Conservation (phyloP, 2,113 vertebrate genomes). For the Australoheros scitulus region DNA sequence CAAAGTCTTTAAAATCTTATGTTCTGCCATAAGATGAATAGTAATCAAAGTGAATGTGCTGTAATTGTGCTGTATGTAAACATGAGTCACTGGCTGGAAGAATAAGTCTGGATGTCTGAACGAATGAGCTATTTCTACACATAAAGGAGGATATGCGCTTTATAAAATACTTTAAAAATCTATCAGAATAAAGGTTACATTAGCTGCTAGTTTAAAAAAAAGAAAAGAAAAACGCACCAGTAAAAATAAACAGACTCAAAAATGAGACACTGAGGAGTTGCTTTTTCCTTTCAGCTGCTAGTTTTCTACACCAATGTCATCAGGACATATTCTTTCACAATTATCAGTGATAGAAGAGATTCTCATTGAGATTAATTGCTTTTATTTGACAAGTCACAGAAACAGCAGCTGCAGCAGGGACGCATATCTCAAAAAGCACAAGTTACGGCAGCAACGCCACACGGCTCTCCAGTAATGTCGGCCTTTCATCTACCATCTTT, state of each 20-base stretch:
- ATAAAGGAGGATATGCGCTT: neutral
- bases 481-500: constrained; percentile 56
- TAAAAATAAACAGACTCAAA: neutral
- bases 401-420: constrained; percentile 30
- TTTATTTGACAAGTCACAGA: constrained; percentile 44
- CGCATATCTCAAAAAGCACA: constrained; percentile 23
- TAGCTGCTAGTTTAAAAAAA: neutral
- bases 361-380: constrained; percentile 39
- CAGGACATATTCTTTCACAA: constrained; percentile 2
- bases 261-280: neutral
- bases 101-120: neutral
- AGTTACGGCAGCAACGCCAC: neutral
- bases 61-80: constrained; percentile 20
- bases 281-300: neutral
- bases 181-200: neutral
- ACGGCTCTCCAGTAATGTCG: constrained; percentile 18
- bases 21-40: neutral
- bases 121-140: neutral
- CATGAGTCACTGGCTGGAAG: constrained; percentile 35
- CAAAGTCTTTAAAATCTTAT: constrained; percentile 9
- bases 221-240: neutral
- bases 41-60: neutral
- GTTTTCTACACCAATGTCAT: constrained; percentile 18
- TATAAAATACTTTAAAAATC: neutral
- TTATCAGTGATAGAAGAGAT: constrained; percentile 18